phyloP scores from a whole-genome alignment of 2,113 vertebrate species.

The Emydocephalus ijimae region DNA sequence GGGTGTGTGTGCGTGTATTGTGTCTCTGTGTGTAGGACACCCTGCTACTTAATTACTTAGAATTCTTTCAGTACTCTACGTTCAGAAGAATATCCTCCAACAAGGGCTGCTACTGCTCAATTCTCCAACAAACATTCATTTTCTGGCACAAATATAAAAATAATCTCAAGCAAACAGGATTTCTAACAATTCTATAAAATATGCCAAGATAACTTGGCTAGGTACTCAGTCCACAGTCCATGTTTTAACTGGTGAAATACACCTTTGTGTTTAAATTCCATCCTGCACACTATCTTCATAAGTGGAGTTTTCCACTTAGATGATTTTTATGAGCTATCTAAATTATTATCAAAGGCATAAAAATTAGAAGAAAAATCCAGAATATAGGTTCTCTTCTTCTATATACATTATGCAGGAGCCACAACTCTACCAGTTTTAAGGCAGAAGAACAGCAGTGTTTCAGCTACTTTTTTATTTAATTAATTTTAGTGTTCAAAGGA shows the following conservation, averaged over 20 bases:
- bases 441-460: background rate
- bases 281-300: background rate
- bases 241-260: background rate
- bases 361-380: background rate
- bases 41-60: background rate
- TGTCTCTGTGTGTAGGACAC: background rate
- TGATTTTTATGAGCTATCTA: background rate
- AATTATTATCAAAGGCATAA: background rate
- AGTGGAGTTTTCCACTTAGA: background rate
- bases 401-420: background rate
- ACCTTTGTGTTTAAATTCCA: background rate
- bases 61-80: background rate
- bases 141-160: background rate
- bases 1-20: background rate
- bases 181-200: background rate
- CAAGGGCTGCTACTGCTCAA: background rate
- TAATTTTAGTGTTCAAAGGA: too few species aligned
- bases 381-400: background rate
- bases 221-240: background rate
- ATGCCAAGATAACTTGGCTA: background rate
- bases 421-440: background rate
- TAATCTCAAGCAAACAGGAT: background rate
- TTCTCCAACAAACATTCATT: background rate
- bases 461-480: background rate
- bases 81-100: background rate